Evolutionary conservation across 2,113 vertebrate species (phyloP).

Genomic region (Alethe diademata): DNA sequence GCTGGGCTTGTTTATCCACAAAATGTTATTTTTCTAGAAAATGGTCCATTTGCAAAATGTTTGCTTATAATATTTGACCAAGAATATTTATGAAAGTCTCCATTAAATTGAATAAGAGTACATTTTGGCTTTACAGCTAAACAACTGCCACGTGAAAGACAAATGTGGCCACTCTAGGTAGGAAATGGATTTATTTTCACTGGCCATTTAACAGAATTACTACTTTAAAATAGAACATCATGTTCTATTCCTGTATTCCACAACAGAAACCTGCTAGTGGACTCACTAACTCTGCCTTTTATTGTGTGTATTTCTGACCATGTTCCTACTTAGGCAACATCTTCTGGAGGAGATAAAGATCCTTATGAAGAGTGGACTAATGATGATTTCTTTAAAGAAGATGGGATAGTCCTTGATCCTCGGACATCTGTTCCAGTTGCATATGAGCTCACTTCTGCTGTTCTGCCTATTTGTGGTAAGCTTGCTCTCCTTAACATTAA

Average conservation of each 20-base stretch:
- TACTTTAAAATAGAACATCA: neutral
- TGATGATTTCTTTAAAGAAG: constrained; percentile 90
- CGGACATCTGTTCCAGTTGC: constrained; percentile 84
- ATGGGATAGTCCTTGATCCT: constrained; percentile 90
- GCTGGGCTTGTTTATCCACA: neutral
- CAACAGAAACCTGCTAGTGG: neutral
- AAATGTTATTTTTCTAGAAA: neutral
- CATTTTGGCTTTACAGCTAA: neutral
- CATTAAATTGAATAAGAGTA: neutral
- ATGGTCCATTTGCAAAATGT: neutral
- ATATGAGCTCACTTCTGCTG: constrained; percentile 85
- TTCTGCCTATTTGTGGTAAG: constrained; percentile 84
- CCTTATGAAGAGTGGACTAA: constrained; percentile 84
- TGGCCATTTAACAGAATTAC: neutral
- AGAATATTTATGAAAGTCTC: neutral
- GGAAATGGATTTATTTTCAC: neutral
- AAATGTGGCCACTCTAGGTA: neutral
- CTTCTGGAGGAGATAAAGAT: constrained; percentile 80
- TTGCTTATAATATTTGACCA: neutral
- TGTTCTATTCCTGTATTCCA: neutral
- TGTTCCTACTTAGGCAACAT: constrained; percentile 48
- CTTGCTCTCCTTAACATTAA: neutral
- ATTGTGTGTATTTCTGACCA: neutral
- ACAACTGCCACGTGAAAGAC: neutral
- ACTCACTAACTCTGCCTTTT: neutral